Evolutionary conservation across 2,113 vertebrate genomes (phyloP).

Genomic region (Cephalopterus ornatus): DNA sequence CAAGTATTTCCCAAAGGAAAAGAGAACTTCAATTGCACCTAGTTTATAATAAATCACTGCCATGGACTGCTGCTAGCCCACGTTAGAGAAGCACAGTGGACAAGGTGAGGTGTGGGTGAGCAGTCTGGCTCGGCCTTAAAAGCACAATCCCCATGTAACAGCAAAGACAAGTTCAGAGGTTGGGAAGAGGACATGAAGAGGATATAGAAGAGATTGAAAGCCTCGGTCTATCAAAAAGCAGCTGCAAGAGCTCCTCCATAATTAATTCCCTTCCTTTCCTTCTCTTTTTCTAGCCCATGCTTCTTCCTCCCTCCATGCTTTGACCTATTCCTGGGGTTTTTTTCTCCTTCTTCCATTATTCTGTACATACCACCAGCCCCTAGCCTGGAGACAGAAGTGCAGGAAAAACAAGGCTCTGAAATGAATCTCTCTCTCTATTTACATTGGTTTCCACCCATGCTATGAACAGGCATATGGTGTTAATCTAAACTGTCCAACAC

Average conservation of each 20-base stretch:
- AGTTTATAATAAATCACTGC: neutral
- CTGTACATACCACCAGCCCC: neutral
- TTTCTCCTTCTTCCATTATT: neutral
- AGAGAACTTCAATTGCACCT: neutral
- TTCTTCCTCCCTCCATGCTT: neutral
- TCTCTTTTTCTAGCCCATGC: neutral
- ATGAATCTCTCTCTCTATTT: neutral
- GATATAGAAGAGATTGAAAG: neutral
- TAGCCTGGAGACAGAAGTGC: accelerated
- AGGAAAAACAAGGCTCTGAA: neutral
- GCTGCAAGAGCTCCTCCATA: neutral
- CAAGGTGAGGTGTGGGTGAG: neutral
- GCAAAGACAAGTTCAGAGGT: neutral
- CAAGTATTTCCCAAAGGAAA: neutral
- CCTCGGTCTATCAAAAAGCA: neutral
- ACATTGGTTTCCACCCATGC: neutral
- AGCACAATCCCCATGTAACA: neutral
- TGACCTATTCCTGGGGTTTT: neutral
- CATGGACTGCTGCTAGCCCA: neutral
- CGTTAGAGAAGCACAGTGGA: neutral
- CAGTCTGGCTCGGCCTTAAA: neutral
- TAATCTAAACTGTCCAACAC: neutral
- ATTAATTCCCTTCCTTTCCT: neutral
- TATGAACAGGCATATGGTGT: neutral
- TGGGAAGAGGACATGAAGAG: neutral